phyloP scores from a whole-genome alignment of 2,797 vertebrate genomes.

The Sebastes jordani region DNA sequence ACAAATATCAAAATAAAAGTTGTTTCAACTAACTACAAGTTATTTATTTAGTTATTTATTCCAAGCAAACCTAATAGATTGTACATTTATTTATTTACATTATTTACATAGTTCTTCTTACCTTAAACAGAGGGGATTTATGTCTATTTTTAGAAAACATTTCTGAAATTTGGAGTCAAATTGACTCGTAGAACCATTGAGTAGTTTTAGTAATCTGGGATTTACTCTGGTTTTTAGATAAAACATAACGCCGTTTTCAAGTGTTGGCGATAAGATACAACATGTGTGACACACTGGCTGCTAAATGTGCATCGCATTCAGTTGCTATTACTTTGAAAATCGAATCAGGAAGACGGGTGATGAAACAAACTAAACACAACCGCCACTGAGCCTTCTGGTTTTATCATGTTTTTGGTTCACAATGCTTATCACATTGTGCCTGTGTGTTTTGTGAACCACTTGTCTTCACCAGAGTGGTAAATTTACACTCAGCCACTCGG shows the following conservation, averaged over 20 bases:
- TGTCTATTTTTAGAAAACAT: not conserved
- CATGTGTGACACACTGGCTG: not conserved
- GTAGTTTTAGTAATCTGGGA: not conserved
- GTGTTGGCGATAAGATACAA: not conserved
- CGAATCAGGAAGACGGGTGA: not conserved
- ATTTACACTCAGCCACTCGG: constrained; percentile 57
- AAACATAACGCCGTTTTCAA: not conserved
- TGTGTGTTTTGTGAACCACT: constrained; percentile 67
- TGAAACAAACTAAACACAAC: constrained; percentile 3
- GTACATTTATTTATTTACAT: not conserved
- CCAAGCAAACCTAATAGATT: not conserved
- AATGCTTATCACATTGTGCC: constrained; percentile 45
- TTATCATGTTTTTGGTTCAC: constrained; percentile 35
- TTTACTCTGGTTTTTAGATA: not conserved
- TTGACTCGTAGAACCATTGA: not conserved
- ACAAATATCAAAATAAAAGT: not conserved
- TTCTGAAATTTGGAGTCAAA: not conserved
- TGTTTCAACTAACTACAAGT: not conserved
- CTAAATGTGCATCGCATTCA: not conserved
- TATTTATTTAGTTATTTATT: not conserved
- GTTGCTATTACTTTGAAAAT: constrained; percentile 20
- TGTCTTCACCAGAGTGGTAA: constrained; percentile 72
- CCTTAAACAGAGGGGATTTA: not conserved
- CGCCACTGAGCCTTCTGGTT: not conserved
- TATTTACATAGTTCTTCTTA: not conserved